Evolutionary conservation across 2,888 invertebrate species (phyloP), one percentile per base, ranked within the genome.

Genomic region (Dorcus parallelipipedus): DNA sequence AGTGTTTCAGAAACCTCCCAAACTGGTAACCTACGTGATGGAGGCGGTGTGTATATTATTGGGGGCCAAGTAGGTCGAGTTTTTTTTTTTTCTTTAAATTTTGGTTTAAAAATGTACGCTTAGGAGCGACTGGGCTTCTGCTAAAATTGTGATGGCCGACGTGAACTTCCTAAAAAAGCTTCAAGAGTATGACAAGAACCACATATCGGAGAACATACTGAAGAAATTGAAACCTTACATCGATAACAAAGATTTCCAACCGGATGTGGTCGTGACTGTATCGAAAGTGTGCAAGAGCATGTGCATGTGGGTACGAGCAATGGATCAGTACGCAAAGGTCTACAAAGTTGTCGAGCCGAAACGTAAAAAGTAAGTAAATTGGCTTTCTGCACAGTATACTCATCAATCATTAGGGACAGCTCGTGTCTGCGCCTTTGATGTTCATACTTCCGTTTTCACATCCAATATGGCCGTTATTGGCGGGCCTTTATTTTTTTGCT

Each of bases 241-340:
- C 1, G 88, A 87, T 0, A 88, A 95, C 76, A 91, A 92, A 54
- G 92, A 94, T 69, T 96, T 96, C 72, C 83, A 86, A 9, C 94
- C 95, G 0, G 91, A 89, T 52, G 83, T 85, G 67, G 91, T 96
- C 1, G 91, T 89, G 33, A 93, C 89, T 74, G 93, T 90, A 5
- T 91, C 90, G 3, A 86, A 91, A 84, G 95, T 94, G 0, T 94
- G 95, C 71, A 89, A 88, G 67, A 95, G 94, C 7, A 87, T 96
- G 80, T 94, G 95, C 67, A 84, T 95, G 76, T 96, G 96, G 96
- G 95, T 95, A 6, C 84, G 90, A 72, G 95, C 96, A 0, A 90
- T 96, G 64, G 93, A 95, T 69, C 87, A 88, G 73, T 96, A 95
- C 73, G 89, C 94, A 0, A 91, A 90, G 78, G 90, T 95, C 0